Conservation (phyloP, 2,888 invertebrate species). For the Tetheella fluctuosa region DNA sequence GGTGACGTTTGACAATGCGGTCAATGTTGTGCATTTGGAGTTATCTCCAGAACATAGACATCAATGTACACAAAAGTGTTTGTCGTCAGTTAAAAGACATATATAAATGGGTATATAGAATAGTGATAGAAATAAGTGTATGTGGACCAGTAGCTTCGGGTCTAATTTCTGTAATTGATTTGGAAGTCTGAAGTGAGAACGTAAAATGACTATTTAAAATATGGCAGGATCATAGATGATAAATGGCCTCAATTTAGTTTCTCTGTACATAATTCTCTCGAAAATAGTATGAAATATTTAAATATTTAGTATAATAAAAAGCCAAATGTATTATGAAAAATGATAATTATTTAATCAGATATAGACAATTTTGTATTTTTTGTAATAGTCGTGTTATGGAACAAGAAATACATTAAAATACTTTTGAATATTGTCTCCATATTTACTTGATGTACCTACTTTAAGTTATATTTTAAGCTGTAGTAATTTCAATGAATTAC, state of each 20-base stretch:
- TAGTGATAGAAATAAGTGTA: slow-evolving; percentile 53
- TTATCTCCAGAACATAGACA: slow-evolving; percentile 58
- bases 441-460: not conserved
- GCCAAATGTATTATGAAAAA: slow-evolving; percentile 28
- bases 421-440: too few relatives aligned
- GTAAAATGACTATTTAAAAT: not conserved
- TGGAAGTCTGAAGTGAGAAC: slow-evolving; percentile 31
- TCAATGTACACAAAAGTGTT: slow-evolving; percentile 54
- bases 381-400: slow-evolving; percentile 46
- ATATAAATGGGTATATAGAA: slow-evolving; percentile 48
- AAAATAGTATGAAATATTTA: slow-evolving; percentile 20
- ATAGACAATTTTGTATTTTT: slow-evolving; percentile 56
- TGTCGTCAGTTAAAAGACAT: slow-evolving; percentile 47
- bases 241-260: slow-evolving; percentile 13
- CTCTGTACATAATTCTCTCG: slow-evolving; percentile 34
- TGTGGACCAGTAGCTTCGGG: slow-evolving; percentile 70
- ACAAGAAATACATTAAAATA: not conserved
- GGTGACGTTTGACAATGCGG: slow-evolving; percentile 75
- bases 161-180: slow-evolving; percentile 54
- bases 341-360: slow-evolving; percentile 21
- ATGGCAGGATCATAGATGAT: slow-evolving; percentile 12
- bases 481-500: not conserved
- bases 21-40: slow-evolving; percentile 73
- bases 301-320: slow-evolving; percentile 26
- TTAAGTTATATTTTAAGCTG: not conserved